Evolutionary conservation across 2,797 vertebrate genomes (phyloP).

Genomic region (Triplophysa bombifrons): DNA sequence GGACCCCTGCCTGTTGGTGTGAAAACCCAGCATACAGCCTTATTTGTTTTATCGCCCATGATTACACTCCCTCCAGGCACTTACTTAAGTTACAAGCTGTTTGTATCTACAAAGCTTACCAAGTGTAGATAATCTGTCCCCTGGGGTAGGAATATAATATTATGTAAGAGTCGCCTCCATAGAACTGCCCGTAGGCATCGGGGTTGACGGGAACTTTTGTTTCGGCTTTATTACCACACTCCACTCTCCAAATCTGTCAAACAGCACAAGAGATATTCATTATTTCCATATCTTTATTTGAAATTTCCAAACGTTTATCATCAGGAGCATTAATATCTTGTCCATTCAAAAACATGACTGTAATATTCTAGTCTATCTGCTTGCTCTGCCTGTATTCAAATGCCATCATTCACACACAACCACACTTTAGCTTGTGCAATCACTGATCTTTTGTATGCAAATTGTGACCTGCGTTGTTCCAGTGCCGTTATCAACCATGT

Average conservation of each 20-base stretch:
- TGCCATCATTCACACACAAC: not conserved
- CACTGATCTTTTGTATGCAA: not conserved
- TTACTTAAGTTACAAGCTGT: not conserved
- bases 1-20: conserved; percentile 83
- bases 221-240: conserved; percentile 71
- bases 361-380: too few relatives aligned
- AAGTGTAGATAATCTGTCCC: conserved; percentile 73
- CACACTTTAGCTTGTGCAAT: not conserved
- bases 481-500: conserved; percentile 89
- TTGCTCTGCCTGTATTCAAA: not conserved
- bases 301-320: too few relatives aligned
- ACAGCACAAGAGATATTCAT: not conserved
- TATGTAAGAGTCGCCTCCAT: conserved; percentile 91
- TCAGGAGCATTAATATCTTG: too few relatives aligned
- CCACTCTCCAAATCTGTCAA: conserved; percentile 89
- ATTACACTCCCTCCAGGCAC: not conserved
- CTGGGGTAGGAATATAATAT: conserved; percentile 85
- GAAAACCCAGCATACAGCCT: not conserved
- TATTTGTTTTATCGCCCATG: not conserved
- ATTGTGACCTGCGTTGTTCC: conserved; percentile 83
- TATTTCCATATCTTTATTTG: too few relatives aligned
- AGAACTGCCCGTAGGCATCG: conserved; percentile 83
- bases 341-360: too few relatives aligned
- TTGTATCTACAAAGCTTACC: conserved; percentile 57
- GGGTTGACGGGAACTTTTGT: conserved; percentile 74